These are phyloP conservation scores for Forpus xanthops DNA, from an alignment of 2,797 vertebrate genomes.

Conservation along the genomic window DNA sequence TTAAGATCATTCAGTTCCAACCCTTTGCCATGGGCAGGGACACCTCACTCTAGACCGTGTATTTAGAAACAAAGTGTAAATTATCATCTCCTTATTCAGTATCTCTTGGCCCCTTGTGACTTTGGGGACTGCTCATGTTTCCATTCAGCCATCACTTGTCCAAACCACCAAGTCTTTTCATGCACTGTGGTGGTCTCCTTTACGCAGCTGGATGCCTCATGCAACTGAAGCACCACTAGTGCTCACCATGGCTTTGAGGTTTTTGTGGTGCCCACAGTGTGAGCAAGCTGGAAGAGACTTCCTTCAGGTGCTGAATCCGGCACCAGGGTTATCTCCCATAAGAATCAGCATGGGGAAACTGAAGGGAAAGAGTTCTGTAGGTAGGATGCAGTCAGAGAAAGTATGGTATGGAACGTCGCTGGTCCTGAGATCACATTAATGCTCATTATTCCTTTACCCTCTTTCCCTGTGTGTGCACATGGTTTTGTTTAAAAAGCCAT, in stretches of 20 bases:
- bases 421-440: not conserved
- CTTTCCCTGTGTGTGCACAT: not conserved
- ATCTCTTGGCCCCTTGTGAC: not conserved
- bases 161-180: not conserved
- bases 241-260: not conserved
- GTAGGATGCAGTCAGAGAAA: not conserved
- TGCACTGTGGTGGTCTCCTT: not conserved
- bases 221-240: not conserved
- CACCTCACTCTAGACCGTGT: not conserved
- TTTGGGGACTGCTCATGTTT: not conserved
- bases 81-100: not conserved
- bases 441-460: not conserved
- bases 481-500: not conserved
- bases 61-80: not conserved
- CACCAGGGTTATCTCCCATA: not conserved
- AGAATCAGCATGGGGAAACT: not conserved
- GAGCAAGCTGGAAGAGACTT: not conserved
- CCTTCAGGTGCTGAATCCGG: not conserved
- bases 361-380: not conserved
- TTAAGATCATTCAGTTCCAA: not conserved
- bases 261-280: not conserved
- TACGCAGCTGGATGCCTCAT: not conserved
- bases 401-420: rapidly evolving
- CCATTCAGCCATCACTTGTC: not conserved
- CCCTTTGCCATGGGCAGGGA: not conserved